Conservation (phyloP, 2,797 vertebrate species). For the Bovichtus variegatus region DNA sequence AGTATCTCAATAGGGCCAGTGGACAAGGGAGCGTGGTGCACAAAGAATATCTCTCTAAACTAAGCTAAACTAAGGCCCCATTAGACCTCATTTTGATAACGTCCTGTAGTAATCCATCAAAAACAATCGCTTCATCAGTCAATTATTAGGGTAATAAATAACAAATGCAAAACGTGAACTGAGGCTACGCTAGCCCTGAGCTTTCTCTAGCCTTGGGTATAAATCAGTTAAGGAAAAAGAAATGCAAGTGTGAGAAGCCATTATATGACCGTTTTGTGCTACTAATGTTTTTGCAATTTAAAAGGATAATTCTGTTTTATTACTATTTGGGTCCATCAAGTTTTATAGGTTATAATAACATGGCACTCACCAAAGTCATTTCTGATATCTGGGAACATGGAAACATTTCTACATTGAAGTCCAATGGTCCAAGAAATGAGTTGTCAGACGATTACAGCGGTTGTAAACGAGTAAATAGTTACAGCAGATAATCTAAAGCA, state of each 20-base stretch:
- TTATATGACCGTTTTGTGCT: neutral
- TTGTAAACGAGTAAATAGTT: neutral
- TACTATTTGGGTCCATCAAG: neutral
- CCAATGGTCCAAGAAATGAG: neutral
- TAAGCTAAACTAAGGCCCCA: constrained; percentile 11
- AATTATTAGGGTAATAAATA: neutral
- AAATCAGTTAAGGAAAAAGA: neutral
- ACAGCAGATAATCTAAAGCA: neutral
- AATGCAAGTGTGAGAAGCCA: neutral
- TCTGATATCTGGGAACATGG: neutral
- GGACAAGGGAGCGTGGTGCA: constrained; percentile 25
- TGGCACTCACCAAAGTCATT: neutral
- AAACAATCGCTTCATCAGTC: neutral
- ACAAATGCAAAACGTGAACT: neutral
- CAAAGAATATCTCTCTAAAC: constrained; percentile 27
- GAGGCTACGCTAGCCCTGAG: neutral
- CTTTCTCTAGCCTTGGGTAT: neutral
- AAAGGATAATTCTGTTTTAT: neutral
- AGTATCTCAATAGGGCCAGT: constrained; percentile 42
- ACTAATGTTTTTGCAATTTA: neutral
- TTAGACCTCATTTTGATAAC: neutral
- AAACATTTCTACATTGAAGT: neutral
- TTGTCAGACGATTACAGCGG: neutral
- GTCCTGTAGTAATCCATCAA: neutral
- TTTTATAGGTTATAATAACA: neutral